These are phyloP conservation scores for Aphodius granarius DNA, from an alignment of 2,888 invertebrate genomes.

Conservation along the genomic window DNA sequence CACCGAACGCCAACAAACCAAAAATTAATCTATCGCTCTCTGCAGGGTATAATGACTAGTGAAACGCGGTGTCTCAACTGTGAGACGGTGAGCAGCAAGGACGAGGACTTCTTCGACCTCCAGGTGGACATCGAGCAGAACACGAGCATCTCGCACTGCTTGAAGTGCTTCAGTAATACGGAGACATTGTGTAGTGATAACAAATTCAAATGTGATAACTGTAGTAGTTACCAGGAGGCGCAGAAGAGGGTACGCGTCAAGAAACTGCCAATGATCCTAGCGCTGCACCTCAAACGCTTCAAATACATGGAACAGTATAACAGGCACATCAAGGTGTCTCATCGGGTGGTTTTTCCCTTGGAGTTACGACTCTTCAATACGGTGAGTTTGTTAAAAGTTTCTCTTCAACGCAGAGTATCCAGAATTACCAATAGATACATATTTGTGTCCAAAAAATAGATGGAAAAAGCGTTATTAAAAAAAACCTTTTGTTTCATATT, in stretches of 20 bases:
- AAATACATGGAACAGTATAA: conserved; percentile 99
- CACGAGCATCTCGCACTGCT: conserved; percentile 97
- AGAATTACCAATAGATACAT: too few species aligned
- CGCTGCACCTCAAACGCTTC: conserved; percentile 95
- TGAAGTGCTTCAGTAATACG: conserved; percentile 96
- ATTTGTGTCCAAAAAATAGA: too few species aligned
- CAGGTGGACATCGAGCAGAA: conserved; percentile 99
- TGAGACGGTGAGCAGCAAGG: conserved; percentile 99
- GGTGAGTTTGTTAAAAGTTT: conserved; percentile 59
- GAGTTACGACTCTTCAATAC: conserved; percentile 97
- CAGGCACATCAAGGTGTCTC: conserved; percentile 98
- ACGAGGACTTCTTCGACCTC: conserved; percentile 98
- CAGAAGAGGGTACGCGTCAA: conserved; percentile 99
- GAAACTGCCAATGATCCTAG: conserved; percentile 96
- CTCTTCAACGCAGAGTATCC: too few species aligned
- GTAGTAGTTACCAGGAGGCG: conserved; percentile 99
- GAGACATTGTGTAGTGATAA: conserved; percentile 99
- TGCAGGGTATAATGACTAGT: conserved; percentile 90
- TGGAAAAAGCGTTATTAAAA: too few species aligned
- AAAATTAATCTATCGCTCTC: conserved; percentile 24
- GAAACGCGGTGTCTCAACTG: conserved; percentile 99
- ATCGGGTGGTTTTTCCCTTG: conserved; percentile 97
- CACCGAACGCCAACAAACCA: too few species aligned
- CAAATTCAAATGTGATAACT: conserved; percentile 99
- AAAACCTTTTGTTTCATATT: too few species aligned